Conservation (phyloP, 2,797 vertebrate species). For the Rallus crepitans region DNA sequence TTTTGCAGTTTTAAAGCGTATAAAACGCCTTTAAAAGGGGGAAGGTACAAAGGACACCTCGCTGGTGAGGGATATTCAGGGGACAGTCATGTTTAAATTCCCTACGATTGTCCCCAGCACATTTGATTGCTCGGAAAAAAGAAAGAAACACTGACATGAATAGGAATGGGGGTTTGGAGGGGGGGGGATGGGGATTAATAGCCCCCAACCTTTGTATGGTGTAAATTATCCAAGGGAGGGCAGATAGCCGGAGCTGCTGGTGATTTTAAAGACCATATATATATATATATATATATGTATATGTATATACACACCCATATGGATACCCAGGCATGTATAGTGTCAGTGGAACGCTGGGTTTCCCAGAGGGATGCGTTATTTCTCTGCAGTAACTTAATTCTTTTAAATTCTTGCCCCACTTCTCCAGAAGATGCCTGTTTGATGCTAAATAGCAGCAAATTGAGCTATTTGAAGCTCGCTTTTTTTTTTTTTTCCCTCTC, state of each 20-base stretch:
- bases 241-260: background rate
- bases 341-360: background rate
- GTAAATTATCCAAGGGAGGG: background rate
- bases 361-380: background rate
- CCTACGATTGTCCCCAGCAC: background rate
- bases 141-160: constrained; percentile 25
- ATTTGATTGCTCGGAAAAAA: constrained; percentile 38
- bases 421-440: background rate
- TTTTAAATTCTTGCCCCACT: background rate
- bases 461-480: constrained; percentile 20
- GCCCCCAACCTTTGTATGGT: background rate
- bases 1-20: background rate
- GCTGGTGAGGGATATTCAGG: constrained; percentile 15
- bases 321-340: too few species aligned
- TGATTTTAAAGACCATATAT: background rate
- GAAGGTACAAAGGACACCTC: constrained; percentile 28
- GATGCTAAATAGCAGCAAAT: constrained; percentile 52
- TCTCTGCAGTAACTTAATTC: background rate
- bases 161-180: background rate
- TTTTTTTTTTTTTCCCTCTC: background rate
- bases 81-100: constrained; percentile 43
- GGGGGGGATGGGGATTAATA: background rate
- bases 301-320: too few species aligned
- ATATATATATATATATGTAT: background rate
- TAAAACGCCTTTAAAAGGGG: background rate